Conservation (phyloP, 2,113 vertebrate genomes). For the Leucosticte australis region DNA sequence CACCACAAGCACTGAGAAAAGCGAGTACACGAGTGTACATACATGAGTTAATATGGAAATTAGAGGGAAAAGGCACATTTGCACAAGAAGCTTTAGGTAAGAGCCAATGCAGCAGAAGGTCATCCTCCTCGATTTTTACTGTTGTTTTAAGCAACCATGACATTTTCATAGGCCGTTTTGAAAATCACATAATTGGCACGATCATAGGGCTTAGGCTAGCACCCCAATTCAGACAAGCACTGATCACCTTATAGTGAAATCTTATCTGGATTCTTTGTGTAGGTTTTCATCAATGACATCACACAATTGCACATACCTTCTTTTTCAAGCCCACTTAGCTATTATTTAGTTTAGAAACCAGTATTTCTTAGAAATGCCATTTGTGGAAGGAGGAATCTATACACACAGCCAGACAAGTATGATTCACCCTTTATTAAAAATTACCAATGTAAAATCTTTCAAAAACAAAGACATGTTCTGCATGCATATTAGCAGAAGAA, state of each 20-base stretch:
- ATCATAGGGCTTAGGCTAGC: background rate
- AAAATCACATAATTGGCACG: background rate
- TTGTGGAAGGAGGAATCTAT: background rate
- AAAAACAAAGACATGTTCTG: background rate
- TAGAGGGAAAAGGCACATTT: background rate
- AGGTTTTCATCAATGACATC: background rate
- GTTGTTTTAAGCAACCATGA: slow-evolving; percentile 21
- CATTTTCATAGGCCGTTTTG: slow-evolving; percentile 31
- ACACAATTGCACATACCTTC: background rate
- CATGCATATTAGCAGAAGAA: background rate
- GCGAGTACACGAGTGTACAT: background rate
- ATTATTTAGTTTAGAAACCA: slow-evolving; percentile 32
- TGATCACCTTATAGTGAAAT: background rate
- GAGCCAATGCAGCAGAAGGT: slow-evolving; percentile 10
- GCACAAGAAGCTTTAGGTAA: background rate
- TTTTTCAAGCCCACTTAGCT: slow-evolving; percentile 11
- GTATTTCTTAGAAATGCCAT: background rate
- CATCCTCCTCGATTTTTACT: background rate
- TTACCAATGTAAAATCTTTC: background rate
- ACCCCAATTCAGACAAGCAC: background rate
- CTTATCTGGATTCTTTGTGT: background rate
- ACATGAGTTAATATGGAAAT: background rate
- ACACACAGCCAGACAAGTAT: background rate
- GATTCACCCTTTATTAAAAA: slow-evolving; percentile 36
- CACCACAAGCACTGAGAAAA: background rate